Percentiles rank a stretch among this genome's conserved stretches.
These are phyloP conservation scores for Dasyornis broadbenti DNA, from an alignment of 2,113 vertebrate species.

Conservation along the genomic window DNA sequence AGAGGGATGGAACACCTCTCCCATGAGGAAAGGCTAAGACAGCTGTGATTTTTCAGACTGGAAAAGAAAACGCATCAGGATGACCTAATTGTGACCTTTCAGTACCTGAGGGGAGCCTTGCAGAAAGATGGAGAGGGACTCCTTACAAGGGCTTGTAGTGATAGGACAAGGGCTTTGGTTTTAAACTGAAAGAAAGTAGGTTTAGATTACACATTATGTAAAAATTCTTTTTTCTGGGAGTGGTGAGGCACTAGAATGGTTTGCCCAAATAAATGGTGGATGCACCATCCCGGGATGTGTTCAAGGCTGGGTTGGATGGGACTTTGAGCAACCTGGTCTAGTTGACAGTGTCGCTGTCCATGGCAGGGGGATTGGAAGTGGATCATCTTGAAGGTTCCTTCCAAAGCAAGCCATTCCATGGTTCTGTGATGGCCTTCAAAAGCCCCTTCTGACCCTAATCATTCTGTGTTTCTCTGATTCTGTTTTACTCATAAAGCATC, in stretches of 20 bases:
- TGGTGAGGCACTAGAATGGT: background rate
- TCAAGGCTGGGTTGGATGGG: background rate
- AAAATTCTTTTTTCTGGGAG: background rate
- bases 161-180: background rate
- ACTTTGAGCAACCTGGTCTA: background rate
- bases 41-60: background rate
- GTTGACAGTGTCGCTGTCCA: too few relatives aligned
- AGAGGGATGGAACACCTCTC: background rate
- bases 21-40: background rate
- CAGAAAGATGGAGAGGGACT: background rate
- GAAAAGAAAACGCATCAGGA: background rate
- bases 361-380: background rate
- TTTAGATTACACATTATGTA: background rate
- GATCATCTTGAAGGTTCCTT: background rate
- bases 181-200: background rate
- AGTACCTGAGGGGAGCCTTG: background rate
- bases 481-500: background rate
- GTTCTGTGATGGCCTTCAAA: background rate
- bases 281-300: background rate
- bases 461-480: background rate
- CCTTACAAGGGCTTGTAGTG: background rate
- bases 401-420: background rate
- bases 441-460: background rate
- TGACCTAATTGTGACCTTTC: background rate
- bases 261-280: background rate